Conservation (phyloP, 2,797 vertebrate species). For the Hydrolagus colliei region DNA sequence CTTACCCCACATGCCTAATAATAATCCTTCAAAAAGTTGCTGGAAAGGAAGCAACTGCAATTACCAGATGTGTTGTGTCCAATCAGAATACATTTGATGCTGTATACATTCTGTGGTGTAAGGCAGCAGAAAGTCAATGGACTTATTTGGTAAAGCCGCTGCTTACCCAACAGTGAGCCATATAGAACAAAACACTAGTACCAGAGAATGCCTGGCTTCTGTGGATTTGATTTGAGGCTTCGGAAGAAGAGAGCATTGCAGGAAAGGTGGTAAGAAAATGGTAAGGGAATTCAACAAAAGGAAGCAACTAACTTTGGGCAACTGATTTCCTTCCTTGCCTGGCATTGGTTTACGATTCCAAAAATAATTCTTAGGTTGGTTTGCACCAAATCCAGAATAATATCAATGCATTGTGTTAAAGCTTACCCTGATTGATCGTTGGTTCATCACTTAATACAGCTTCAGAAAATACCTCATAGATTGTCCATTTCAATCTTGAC, state of each 20-base stretch:
- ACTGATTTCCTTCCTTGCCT: neutral
- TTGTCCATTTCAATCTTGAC: slow-evolving; percentile 5
- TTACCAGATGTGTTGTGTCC: neutral
- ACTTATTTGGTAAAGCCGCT: no score
- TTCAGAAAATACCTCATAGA: neutral
- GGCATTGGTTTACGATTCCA: neutral
- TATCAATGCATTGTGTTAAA: neutral
- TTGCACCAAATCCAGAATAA: neutral
- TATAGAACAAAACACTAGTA: no score
- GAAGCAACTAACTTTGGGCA: no score
- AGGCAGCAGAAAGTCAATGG: neutral
- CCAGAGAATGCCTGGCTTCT: no score
- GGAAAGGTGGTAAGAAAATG: no score
- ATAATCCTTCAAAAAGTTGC: neutral
- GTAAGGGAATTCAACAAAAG: no score
- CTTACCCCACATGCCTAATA: no score
- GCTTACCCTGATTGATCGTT: neutral
- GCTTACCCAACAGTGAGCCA: no score
- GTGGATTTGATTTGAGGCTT: no score
- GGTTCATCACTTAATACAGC: neutral
- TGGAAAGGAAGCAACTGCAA: neutral
- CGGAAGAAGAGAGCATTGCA: no score
- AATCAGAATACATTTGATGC: neutral
- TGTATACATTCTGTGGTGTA: neutral
- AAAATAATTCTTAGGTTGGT: neutral